Base-by-base conservation (phyloP, 2,888 invertebrate species). In the Himalopsyche tibetana region DNA sequence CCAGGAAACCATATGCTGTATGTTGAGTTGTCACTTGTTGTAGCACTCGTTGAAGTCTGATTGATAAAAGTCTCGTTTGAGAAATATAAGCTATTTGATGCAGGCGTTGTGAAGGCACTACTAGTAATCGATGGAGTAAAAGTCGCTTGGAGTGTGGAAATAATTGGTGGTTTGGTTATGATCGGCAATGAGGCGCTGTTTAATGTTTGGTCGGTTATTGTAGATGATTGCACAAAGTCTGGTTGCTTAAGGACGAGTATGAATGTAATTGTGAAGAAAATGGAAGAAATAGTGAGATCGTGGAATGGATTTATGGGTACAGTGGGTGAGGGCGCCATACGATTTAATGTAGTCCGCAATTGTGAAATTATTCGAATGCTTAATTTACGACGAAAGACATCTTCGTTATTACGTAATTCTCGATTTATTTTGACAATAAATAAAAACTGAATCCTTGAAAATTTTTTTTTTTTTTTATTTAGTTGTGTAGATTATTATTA, bases 61-160 rank as follows among this genome's bases (percentile, higher is more conserved):
- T 90, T 90, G 85, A 92, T 91, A 89, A 90, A 90, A 88, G 90
- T 89, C 89, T 92, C 91, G 89, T 90, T 90, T 86, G 92, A 91
- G 90, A 92, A 91, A 87, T 90, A 63, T 19, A 69, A 17, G n/a
- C 36, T 74, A 38, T 74, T 36, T n/a, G 89, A 82, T 90, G 90
- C 89, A 90, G 90, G 89, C 90, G 89, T 89, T 91, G 90, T 89
- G 91, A 91, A 89, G 91, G 90, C 90, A 91, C 90, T 89, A 91
- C 51, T 17, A 19, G 82, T 82, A 55, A 63, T 82, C 12, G 85
- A 63, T 55, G 19, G 55, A 45, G 55, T 45, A 82, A 85, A 38
- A 5, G 55, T 56, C 17, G 80, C 55, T 55, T 87, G 84, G 80
- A 56, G 19, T 63, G 40, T 80, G 82, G 81, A 51, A 19, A 45